Percentiles rank a stretch among this genome's conserved stretches.
These are phyloP conservation scores for Bergia puertoricense DNA, from an alignment of 92 coral and sea anemone species.

Conservation along the genomic window DNA sequence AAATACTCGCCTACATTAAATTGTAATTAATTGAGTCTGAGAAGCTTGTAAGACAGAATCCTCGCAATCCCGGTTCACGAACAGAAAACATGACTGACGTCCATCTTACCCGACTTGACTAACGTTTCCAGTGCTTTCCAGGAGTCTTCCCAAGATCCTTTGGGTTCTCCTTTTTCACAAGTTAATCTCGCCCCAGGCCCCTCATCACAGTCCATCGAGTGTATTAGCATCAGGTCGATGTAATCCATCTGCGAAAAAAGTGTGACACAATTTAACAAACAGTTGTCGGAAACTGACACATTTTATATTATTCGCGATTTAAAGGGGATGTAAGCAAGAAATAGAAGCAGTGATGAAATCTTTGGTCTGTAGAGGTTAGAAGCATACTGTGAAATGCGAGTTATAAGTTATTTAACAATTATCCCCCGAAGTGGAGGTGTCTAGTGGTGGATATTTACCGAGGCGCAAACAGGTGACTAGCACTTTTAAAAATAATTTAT, in stretches of 20 bases:
- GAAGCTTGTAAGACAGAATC: too few species aligned
- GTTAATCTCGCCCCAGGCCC: constrained; percentile 72
- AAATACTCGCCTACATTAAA: too few species aligned
- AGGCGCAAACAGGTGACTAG: too few species aligned
- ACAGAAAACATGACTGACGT: neutral
- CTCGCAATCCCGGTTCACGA: too few species aligned
- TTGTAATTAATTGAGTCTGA: too few species aligned
- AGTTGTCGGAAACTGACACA: neutral
- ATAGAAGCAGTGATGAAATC: neutral
- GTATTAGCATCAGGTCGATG: constrained; percentile 92
- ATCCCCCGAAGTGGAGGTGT: too few species aligned
- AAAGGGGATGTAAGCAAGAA: neutral
- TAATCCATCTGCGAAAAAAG: constrained; percentile 65
- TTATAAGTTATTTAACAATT: too few species aligned
- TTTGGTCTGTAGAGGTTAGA: too few species aligned
- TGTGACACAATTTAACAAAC: neutral
- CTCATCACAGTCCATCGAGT: constrained; percentile 88
- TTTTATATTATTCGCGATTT: neutral
- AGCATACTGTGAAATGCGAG: too few species aligned
- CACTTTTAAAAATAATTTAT: too few species aligned
- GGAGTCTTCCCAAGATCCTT: constrained; percentile 94
- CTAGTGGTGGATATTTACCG: too few species aligned
- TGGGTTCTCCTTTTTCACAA: constrained; percentile 80
- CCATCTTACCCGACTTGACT: constrained; percentile 60
- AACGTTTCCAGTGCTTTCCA: constrained; percentile 86